Evolutionary conservation across 2,888 invertebrate species (phyloP).

Genomic region (Autographa gamma): DNA sequence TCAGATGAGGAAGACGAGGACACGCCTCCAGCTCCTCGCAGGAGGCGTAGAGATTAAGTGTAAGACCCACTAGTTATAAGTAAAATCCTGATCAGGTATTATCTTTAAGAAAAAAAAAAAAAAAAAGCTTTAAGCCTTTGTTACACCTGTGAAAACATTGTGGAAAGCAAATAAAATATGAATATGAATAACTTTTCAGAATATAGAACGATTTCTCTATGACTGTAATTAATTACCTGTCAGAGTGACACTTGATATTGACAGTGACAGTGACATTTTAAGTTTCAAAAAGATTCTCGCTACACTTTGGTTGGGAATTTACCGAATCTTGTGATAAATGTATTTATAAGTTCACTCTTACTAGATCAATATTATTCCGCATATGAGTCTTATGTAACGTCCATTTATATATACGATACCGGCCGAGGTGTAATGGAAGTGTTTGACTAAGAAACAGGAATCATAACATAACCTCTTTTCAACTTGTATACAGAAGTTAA

Average conservation of each 20-base stretch:
- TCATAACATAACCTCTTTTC: conserved; percentile 52
- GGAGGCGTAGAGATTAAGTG: too few species aligned
- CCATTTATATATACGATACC: neutral
- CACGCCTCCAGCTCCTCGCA: too few species aligned
- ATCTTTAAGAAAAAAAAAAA: too few species aligned
- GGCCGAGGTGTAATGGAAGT: conserved; percentile 17
- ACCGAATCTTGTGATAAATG: conserved; percentile 26
- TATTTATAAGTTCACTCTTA: conserved; percentile 10
- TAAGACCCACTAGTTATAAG: too few species aligned
- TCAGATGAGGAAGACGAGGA: too few species aligned
- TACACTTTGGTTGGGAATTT: conserved; percentile 24
- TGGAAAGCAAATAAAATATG: too few species aligned
- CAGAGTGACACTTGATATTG: neutral
- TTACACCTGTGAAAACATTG: too few species aligned
- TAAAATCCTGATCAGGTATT: too few species aligned
- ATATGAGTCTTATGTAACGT: neutral
- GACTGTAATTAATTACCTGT: neutral
- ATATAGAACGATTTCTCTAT: neutral
- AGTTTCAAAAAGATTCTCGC: neutral
- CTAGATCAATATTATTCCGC: neutral
- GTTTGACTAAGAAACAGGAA: conserved; percentile 1
- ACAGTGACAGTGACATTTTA: conserved; percentile 8
- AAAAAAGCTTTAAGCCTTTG: too few species aligned
- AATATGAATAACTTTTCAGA: too few species aligned
- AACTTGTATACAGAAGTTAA: conserved; percentile 16